A percentile compares a stretch with the other conserved stretches of the same genome.
Evolutionary conservation across 2,888 invertebrate genomes (phyloP).

Genomic region (Syrphus vitripennis): DNA sequence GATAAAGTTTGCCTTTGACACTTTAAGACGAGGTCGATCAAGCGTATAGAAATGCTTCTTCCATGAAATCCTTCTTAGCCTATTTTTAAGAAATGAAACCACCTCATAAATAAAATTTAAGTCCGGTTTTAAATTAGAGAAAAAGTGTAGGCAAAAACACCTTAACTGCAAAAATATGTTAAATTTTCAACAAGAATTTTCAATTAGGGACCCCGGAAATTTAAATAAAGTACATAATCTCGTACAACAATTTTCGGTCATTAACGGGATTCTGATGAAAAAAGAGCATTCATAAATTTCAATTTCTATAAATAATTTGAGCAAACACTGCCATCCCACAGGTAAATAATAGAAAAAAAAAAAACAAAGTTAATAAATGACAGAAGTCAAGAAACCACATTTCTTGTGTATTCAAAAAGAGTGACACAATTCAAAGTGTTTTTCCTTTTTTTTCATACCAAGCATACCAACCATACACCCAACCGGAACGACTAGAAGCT

Average conservation of each 20-base stretch:
- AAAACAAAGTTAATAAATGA: not conserved
- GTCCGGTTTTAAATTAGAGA: not conserved
- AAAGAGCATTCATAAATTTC: slow-evolving; percentile 4
- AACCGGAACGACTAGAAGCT: not conserved
- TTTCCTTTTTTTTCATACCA: not conserved
- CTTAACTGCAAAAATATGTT: not conserved
- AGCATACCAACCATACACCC: not conserved
- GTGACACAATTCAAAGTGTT: slow-evolving; percentile 20
- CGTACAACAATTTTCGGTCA: not conserved
- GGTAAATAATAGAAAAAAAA: not conserved
- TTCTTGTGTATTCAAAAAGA: not conserved
- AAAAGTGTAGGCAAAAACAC: not conserved
- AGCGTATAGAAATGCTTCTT: not conserved
- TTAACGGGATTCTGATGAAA: not conserved
- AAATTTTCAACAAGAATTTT: not conserved
- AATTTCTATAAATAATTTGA: slow-evolving; percentile 1
- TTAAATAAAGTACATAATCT: slow-evolving; percentile 14
- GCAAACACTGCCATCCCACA: not conserved
- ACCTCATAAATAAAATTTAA: not conserved
- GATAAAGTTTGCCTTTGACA: not conserved
- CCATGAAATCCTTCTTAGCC: not conserved
- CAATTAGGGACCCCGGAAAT: not conserved
- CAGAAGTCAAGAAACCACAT: slow-evolving; percentile 23
- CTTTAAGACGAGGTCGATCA: not conserved
- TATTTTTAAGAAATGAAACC: not conserved